Base-by-base conservation (phyloP, 2,797 vertebrate species). In the Luscinia megarhynchos region DNA sequence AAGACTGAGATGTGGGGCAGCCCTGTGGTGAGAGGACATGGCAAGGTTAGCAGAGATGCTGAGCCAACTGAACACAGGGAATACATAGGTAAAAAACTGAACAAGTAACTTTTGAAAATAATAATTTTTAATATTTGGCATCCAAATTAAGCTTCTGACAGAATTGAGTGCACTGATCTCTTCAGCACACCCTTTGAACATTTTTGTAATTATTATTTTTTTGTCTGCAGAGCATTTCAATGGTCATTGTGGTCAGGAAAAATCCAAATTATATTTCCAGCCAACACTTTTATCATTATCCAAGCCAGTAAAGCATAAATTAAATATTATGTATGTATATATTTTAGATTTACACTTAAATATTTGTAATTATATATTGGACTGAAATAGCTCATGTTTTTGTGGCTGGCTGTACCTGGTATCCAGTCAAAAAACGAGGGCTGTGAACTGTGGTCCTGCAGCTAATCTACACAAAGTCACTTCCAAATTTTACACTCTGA, bases 11-110 rank as follows among this genome's bases (percentile, higher is more conserved):
- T 20, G 21, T 22, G 21, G 21, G 38, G 36, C 68, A 85, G 54
- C 7, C 36, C 38, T 5, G 9, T 0, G 3, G n/a, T 46, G 46
- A 51, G 61, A 45, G 27, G 63, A 38, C 8, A 0, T 0, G 0
- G 23, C 0, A 11, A 54, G 51, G 34, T 0, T 1, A 80, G 77
- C 5, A 3, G 48, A 34, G 53, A 7, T 1, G 1, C 15, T 36
- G 54, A 70, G 22, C 63, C 64, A 2, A 0, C 30, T 13, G 24
- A 61, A 54, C 41, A 10, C 5, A 51, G 74, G 20, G 74, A 84
- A 73, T 15, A 16, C 9, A 4, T 3, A 11, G 48, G 68, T 76
- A 43, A 85, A 61, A 67, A 67, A 5, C 2, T 3, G 10, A 90
- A 68, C 15, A 75, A 55, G 40, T 10, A 4, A 58, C 14, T 51